Base-by-base conservation (phyloP, 2,888 invertebrate genomes). In the Philopedon plagiatum region DNA sequence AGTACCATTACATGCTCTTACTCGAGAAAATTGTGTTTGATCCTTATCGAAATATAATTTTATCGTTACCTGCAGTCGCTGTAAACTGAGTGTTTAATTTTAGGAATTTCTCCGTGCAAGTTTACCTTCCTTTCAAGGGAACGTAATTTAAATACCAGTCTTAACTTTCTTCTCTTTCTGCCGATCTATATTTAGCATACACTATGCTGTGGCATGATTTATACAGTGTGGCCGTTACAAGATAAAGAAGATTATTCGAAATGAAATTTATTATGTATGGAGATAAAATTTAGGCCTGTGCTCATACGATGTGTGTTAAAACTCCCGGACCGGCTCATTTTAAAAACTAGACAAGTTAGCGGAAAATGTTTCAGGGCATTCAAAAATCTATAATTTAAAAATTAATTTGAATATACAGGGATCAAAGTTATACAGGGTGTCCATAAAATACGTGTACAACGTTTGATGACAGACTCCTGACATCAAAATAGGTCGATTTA, bases 91-190 rank as follows among this genome's bases (percentile, higher is more conserved):
- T 29, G 18, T 15, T 54, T 29, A 51, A 39, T 61, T 44, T 44
- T 54, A 54, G 15, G 9, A 54, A 29, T 29, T 54, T 54, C 29
- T 32, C 44, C 15, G 18, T 61, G 32, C 32, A 46, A 8, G 41
- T 26, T 39, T 21, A 46, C 46, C 15, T 44, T 29, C 61, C 61
- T 29, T 46, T 39, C 23, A 61, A 46, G 46, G 44, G 44, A 29
- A 61, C 37, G 19, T 19, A 21, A 61, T 29, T 61, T 29, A 46
- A 44, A 39, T 61, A 46, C 26, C 41, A 46, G 29, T 44, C 39
- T 44, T 61, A 29, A 58, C 13, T 58, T 58, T 58, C 41, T 21
- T 61, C 61, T 61, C 46, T 18, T 61, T 13, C 8, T 54, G 51
- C 18, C 11, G 46, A 19, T 61, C 32, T 61, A 61, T 61, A 32